Conservation (phyloP, 2,797 vertebrate genomes). For the Kryptolebias ocellatus region DNA sequence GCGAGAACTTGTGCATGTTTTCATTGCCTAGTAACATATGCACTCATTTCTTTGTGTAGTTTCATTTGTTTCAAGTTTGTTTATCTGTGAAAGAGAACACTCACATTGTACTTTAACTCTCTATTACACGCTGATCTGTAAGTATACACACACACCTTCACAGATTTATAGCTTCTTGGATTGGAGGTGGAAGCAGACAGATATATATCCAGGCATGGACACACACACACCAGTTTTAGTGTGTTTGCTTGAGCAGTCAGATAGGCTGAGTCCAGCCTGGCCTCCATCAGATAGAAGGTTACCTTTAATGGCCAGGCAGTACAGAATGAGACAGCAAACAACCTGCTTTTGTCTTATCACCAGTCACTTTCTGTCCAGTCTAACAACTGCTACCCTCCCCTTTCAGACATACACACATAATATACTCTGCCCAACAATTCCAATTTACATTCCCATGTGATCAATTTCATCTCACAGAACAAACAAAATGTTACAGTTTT, state of each 20-base stretch:
- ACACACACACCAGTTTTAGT: neutral
- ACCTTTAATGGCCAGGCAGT: conserved; percentile 69
- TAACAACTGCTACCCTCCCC: conserved; percentile 22
- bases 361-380: conserved; percentile 42
- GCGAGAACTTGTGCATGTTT: too few species aligned
- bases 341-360: conserved; percentile 77
- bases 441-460: conserved; percentile 41
- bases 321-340: conserved; percentile 73
- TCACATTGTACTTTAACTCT: too few species aligned
- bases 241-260: conserved; percentile 33
- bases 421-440: conserved; percentile 39
- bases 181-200: conserved; percentile 13
- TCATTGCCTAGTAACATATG: too few species aligned
- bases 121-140: too few species aligned
- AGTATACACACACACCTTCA: neutral
- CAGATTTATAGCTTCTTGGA: conserved; percentile 27
- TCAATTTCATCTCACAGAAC: conserved; percentile 2
- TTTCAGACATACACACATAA: conserved; percentile 18
- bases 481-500: conserved; percentile 8
- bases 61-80: too few species aligned
- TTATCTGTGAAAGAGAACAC: too few species aligned
- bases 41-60: too few species aligned
- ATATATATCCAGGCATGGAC: conserved; percentile 9
- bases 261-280: conserved; percentile 37
- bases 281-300: conserved; percentile 74